Conservation (phyloP, 2,113 vertebrate genomes). For the Gasterosteus aculeatus region DNA sequence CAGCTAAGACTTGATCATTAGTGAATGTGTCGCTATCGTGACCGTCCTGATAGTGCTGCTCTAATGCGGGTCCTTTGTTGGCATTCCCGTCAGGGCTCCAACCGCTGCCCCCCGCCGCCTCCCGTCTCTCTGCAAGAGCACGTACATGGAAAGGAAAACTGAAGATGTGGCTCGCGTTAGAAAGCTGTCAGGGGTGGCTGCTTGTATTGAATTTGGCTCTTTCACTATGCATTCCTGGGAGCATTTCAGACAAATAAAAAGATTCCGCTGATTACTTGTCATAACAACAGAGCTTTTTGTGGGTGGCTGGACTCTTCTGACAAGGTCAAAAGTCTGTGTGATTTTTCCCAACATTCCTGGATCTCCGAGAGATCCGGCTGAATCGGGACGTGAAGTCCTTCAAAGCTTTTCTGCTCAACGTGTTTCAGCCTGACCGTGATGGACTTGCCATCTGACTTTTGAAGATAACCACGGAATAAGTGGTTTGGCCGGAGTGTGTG, state of each 20-base stretch:
- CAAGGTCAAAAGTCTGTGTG: conserved; percentile 22
- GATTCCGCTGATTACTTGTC: conserved; percentile 40
- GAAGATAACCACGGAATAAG: conserved; percentile 68
- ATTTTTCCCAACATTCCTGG: conserved; percentile 29
- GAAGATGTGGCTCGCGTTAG: conserved; percentile 28
- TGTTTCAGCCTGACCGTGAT: conserved; percentile 52
- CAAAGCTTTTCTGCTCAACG: conserved; percentile 59
- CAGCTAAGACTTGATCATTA: conserved; percentile 66
- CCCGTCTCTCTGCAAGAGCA: conserved; percentile 17
- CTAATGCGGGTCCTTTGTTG: conserved; percentile 45
- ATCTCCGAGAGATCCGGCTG: conserved; percentile 40
- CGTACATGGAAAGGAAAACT: conserved; percentile 6
- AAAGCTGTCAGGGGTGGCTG: conserved; percentile 17
- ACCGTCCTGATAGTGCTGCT: conserved; percentile 50
- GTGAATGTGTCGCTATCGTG: conserved; percentile 52
- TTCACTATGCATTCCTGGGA: conserved; percentile 1
- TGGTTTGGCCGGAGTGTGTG: conserved; percentile 28
- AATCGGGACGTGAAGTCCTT: conserved; percentile 49
- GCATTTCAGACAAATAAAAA: conserved; percentile 42
- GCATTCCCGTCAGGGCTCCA: conserved; percentile 44
- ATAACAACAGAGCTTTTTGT: conserved; percentile 10
- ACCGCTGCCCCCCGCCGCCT: conserved; percentile 4
- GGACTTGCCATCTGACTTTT: conserved; percentile 57
- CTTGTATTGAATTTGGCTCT: conserved; percentile 26
- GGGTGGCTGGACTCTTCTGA: conserved; percentile 22